A percentile compares a stretch with the other conserved stretches of the same genome.
phyloP scores from a whole-genome alignment of 2,113 vertebrate species.

The Amblyornis subalaris region DNA sequence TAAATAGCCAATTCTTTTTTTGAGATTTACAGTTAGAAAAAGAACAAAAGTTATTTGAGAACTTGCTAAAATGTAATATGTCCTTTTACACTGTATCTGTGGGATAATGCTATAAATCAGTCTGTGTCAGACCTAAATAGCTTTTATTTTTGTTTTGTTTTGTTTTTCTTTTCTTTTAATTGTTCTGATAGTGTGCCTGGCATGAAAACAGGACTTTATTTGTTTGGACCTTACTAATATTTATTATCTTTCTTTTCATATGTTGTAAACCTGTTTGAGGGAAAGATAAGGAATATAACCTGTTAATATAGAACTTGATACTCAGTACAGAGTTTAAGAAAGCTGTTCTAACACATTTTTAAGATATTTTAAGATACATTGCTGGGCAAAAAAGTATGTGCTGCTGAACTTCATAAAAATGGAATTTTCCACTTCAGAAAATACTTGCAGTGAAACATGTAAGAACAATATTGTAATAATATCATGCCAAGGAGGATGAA shows the following conservation, averaged over 20 bases:
- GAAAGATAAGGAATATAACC: not conserved
- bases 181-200: not conserved
- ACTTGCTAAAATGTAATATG: not conserved
- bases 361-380: not conserved
- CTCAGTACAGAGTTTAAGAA: not conserved
- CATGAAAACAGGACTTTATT: not conserved
- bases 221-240: not conserved
- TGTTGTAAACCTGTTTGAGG: not conserved
- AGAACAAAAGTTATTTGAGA: not conserved
- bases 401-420: not conserved
- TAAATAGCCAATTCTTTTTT: conserved; percentile 26
- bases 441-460: not conserved
- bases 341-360: not conserved
- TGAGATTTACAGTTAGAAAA: not conserved
- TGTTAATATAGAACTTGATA: not conserved
- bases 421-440: not conserved
- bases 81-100: not conserved
- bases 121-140: not conserved
- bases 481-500: not conserved
- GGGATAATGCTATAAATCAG: not conserved
- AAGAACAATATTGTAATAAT: not conserved
- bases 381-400: not conserved
- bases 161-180: not conserved
- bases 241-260: not conserved
- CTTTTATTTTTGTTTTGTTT: not conserved